Evolutionary conservation across 2,797 vertebrate genomes (phyloP).

Genomic region (Hafferia zeledoni): DNA sequence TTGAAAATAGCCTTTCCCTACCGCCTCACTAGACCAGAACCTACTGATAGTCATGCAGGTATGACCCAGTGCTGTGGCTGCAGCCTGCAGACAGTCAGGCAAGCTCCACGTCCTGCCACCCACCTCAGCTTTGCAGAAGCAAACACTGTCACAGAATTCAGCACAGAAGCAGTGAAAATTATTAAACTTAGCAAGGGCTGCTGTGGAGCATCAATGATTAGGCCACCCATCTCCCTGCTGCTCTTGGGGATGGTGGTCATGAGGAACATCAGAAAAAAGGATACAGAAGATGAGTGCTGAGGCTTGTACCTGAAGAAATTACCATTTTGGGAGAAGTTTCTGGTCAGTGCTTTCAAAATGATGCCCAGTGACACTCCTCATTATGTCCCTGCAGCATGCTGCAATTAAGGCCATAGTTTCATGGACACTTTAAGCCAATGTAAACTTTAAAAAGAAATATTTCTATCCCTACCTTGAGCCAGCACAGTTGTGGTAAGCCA

Average conservation of each 20-base stretch:
- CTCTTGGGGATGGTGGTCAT: not conserved
- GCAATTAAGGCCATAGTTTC: not conserved
- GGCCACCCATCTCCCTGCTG: not conserved
- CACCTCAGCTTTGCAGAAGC: not conserved
- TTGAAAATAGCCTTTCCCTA: not conserved
- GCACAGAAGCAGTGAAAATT: not conserved
- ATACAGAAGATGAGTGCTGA: not conserved
- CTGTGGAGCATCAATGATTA: not conserved
- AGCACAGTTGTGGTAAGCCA: not conserved
- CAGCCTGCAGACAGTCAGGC: not conserved
- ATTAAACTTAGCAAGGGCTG: not conserved
- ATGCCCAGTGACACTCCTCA: not conserved
- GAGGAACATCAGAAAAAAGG: not conserved
- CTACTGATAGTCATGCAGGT: rapidly evolving
- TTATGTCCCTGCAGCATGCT: not conserved
- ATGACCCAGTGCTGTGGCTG: rapidly evolving
- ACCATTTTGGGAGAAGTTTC: not conserved
- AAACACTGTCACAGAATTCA: not conserved
- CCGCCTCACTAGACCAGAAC: rapidly evolving
- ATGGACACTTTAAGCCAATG: not conserved
- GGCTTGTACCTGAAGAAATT: not conserved
- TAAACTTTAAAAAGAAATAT: not conserved
- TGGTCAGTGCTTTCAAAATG: not conserved
- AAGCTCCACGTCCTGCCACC: not conserved
- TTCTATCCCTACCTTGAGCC: not conserved